These are phyloP conservation scores for Zaprionus camerounensis DNA, from an alignment of 1,140 invertebrate species.

Conservation along the genomic window DNA sequence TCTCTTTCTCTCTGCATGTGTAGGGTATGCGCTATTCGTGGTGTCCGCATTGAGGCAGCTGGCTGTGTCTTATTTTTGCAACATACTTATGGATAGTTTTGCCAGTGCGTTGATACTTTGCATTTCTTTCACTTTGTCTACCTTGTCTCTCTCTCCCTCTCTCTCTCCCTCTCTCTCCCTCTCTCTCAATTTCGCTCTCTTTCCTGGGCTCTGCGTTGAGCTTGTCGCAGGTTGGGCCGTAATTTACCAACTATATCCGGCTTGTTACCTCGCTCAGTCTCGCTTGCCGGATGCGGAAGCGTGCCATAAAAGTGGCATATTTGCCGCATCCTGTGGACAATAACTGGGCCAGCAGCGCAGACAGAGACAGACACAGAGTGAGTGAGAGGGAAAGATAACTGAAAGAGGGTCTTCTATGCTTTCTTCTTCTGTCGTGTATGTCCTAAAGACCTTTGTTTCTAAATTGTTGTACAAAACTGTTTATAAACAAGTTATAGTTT, in stretches of 20 bases:
- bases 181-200: background rate
- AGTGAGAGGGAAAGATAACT: background rate
- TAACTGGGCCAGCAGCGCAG: conserved; percentile 47
- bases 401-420: no score
- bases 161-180: background rate
- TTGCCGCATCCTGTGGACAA: conserved; percentile 79
- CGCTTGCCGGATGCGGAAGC: conserved; percentile 61
- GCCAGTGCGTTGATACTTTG: conserved; percentile 46
- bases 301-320: conserved; percentile 76
- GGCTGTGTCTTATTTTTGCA: conserved; percentile 36
- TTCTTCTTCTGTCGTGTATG: no score
- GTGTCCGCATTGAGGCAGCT: background rate
- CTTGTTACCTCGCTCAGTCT: conserved; percentile 48
- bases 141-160: background rate
- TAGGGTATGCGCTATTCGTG: conserved; percentile 3
- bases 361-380: background rate
- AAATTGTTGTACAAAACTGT: no score
- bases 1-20: background rate
- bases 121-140: conserved; percentile 30
- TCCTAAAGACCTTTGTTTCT: no score
- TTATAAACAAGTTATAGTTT: no score
- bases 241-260: conserved; percentile 79
- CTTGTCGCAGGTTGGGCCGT: conserved; percentile 60
- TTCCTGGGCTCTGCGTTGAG: conserved; percentile 21
- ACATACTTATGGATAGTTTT: conserved; percentile 46